Evolutionary conservation across 2,888 invertebrate species (phyloP).

Genomic region (Phytoseiulus persimilis): DNA sequence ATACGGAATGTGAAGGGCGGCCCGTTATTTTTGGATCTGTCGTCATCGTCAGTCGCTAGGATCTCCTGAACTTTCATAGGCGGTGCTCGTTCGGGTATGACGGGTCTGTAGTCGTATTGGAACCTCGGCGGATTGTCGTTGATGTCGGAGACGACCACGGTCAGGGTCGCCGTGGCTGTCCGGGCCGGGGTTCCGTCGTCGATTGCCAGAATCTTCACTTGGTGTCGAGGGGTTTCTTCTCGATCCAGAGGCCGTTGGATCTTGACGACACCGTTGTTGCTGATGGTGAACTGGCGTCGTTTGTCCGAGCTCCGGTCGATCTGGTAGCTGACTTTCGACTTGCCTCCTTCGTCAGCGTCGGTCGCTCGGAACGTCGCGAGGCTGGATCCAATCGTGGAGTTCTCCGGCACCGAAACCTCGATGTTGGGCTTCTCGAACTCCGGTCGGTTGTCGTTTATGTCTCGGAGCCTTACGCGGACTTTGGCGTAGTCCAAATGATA

Average conservation of each 20-base stretch:
- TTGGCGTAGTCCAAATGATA: slow-evolving; percentile 92
- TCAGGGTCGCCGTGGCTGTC: slow-evolving; percentile 84
- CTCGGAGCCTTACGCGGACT: slow-evolving; percentile 83
- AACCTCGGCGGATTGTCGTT: slow-evolving; percentile 91
- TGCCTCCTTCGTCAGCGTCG: slow-evolving; percentile 73
- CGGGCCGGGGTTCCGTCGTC: slow-evolving; percentile 87
- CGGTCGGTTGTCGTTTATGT: slow-evolving; percentile 81
- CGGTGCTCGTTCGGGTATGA: slow-evolving; percentile 82
- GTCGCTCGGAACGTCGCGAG: slow-evolving; percentile 88
- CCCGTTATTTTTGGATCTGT: slow-evolving; percentile 84
- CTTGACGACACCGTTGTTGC: slow-evolving; percentile 86
- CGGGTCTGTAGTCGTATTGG: slow-evolving; percentile 74
- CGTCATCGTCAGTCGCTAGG: slow-evolving; percentile 84
- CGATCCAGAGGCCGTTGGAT: slow-evolving; percentile 84
- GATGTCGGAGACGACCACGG: slow-evolving; percentile 87
- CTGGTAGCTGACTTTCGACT: slow-evolving; percentile 58
- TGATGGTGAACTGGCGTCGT: slow-evolving; percentile 84
- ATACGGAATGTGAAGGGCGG: slow-evolving; percentile 91
- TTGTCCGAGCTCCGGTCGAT: slow-evolving; percentile 86
- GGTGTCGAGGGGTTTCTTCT: slow-evolving; percentile 88
- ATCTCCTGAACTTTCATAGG: slow-evolving; percentile 86
- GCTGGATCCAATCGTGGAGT: slow-evolving; percentile 78
- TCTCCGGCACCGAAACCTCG: slow-evolving; percentile 81
- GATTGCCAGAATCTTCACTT: slow-evolving; percentile 88
- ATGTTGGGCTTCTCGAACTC: slow-evolving; percentile 87